These are phyloP conservation scores for Caenorhabditis remanei DNA, from an alignment of 1,140 invertebrate species.

Conservation along the genomic window DNA sequence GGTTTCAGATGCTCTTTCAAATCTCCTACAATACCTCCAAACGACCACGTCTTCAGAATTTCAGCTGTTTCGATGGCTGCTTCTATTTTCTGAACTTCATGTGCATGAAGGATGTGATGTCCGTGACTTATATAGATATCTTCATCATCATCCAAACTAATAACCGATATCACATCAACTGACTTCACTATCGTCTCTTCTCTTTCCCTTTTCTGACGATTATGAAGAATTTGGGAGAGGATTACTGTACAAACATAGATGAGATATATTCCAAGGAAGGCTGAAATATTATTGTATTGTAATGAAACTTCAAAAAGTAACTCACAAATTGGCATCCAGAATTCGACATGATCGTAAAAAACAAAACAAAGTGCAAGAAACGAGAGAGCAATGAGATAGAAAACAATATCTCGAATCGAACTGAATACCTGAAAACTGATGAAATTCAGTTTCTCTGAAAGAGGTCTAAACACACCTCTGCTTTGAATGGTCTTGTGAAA, in stretches of 20 bases:
- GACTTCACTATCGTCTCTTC: constrained; percentile 7
- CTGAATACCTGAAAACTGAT: constrained; percentile 45
- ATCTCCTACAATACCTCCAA: constrained; percentile 21
- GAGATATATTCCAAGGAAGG: constrained; percentile 81
- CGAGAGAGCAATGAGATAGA: constrained; percentile 82
- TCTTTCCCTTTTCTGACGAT: constrained; percentile 31
- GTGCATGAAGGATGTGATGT: constrained; percentile 47
- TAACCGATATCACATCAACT: not conserved
- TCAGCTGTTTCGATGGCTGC: constrained; percentile 39
- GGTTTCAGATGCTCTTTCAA: constrained; percentile 58
- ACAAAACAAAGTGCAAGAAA: constrained; percentile 80
- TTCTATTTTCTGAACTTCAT: constrained; percentile 36
- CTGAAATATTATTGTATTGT: constrained; percentile 60
- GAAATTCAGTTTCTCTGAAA: not conserved
- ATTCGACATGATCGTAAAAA: constrained; percentile 78
- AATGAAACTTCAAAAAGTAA: not conserved
- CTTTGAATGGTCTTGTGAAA: constrained; percentile 81
- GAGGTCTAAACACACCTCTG: constrained; percentile 74
- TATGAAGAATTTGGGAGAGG: constrained; percentile 70
- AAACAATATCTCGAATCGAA: constrained; percentile 82
- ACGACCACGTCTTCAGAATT: constrained; percentile 47
- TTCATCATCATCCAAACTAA: constrained; percentile 42
- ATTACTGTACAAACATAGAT: constrained; percentile 82
- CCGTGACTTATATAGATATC: constrained; percentile 44
- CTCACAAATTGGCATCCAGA: constrained; percentile 79